Conservation (phyloP, 1,140 invertebrate species). For the Hesperophylax magnus region DNA sequence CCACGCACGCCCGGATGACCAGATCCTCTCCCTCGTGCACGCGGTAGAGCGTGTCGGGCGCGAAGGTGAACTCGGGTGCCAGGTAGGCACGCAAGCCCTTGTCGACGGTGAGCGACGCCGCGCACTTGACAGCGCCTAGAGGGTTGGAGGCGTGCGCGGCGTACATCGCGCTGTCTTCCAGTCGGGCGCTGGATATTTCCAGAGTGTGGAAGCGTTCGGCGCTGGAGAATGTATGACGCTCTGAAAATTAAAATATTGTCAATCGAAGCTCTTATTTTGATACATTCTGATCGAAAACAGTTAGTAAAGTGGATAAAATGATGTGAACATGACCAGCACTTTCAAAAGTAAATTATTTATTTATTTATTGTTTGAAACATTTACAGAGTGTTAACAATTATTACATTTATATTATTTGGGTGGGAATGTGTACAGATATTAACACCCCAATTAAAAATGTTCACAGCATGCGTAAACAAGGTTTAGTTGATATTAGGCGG, state of each 20-base stretch:
- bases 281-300: no score
- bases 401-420: no score
- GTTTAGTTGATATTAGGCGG: no score
- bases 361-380: no score
- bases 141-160: conserved; percentile 84
- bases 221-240: conserved; percentile 73
- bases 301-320: no score
- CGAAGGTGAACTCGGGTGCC: conserved; percentile 81
- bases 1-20: conserved; percentile 78
- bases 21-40: conserved; percentile 77
- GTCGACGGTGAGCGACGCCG: conserved; percentile 86
- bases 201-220: conserved; percentile 87
- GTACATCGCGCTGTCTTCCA: conserved; percentile 89
- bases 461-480: no score
- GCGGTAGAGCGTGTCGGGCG: conserved; percentile 75
- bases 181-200: conserved; percentile 82
- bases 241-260: conserved; percentile 61
- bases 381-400: no score
- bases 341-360: no score
- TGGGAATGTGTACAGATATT: no score
- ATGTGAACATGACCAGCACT: no score
- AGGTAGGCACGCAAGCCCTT: conserved; percentile 87
- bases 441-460: no score
- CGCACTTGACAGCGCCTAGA: conserved; percentile 87
- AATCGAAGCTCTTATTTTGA: no score